Base-by-base conservation (phyloP, 92 coral and sea anemone species). In the Phenganax marumi region DNA sequence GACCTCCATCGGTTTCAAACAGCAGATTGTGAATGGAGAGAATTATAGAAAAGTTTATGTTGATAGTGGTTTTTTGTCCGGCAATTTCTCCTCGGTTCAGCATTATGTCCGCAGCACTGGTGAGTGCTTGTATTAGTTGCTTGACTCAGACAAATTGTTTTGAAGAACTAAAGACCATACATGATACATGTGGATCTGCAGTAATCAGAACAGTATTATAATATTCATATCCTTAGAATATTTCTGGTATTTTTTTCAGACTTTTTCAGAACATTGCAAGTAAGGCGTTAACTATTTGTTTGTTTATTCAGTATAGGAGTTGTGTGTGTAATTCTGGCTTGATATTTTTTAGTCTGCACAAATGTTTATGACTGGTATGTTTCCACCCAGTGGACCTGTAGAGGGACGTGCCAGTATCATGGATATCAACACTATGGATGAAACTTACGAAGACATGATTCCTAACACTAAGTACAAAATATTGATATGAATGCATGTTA, bases 391-490 rank as follows among this genome's bases (percentile, higher is more conserved):
- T 0, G n/a, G 85, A 24, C 87, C 88, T 11, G 73, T 81, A 3
- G 73, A 87, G 46, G 97, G 92, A 55, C 90, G 89, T 56, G 76
- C 97, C 33, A 83, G 90, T 43, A 89, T 95, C 1, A 68, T 91
- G 52, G 97, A 95, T 72, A 88, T 95, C 73, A 76, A 92, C 76
- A 91, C 97, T 24, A 95, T 92, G 97, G 98, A 95, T 68, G 75
- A 51, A 66, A 73, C 81, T 1, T 85, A 75, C 77, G 98, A 95
- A 77, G 90, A 92, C 68, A 92, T 95, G 11, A 86, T 73, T 58
- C 98, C 97, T 50, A 94, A 94, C 77, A 72, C 90, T 21, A 53
- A 21, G 98, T 92, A 86, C 43, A 33, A 78, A 92, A 12, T 52
- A 19, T 65, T 5, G 10, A 65, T 23, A 22, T 65, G 12, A 65